Base-by-base conservation (phyloP, 2,797 vertebrate genomes). In the Rhinatrema bivittatum region DNA sequence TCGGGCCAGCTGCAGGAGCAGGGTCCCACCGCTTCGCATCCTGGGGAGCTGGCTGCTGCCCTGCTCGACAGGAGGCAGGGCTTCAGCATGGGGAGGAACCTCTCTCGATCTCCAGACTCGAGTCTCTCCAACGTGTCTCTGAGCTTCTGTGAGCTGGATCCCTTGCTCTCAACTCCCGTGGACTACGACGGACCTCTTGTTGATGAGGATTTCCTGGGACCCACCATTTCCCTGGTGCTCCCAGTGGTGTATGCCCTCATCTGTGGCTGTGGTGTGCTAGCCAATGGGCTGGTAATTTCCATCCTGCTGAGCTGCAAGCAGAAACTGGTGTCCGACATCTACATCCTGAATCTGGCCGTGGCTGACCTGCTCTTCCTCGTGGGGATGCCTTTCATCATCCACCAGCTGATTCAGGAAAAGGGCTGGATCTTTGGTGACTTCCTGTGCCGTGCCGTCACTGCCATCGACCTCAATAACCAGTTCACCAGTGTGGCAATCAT, bases 401-500 rank as follows among this genome's bases (percentile, higher is more conserved):
- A 60, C 16, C 56, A 60, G 19, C 56, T 60, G 5, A 42, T 60
- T 18, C 51, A 56, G 36, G 56, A 60, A 7, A 37, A n/a, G 35
- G 52, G 56, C 6, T 60, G 56, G 52, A 25, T 54, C 10, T 60
- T 56, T 15, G 52, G 56, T 10, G 51, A 52, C 6, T 39, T 60
- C 14, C 34, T 60, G 10, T 60, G 56, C 24, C 36, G 44, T 14
- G 52, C 52, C 8, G 51, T 50, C 10, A 60, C 56, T 9, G 41
- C 52, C 23, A 23, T 60, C 11, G 52, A 60, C 29, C 46, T 60
- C 33, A 60, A 48, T 36, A 60, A 60, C 25, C 52, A 56, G 32
- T 54, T 54, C 36, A 51, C 46, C 12, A 53, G 56, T 7, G 52
- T 60, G 20, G 56, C 38, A 17, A 56, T 56, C 20, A 39, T 60